phyloP scores from a whole-genome alignment of 2,113 vertebrate species.

The Edolisoma coerulescens region DNA sequence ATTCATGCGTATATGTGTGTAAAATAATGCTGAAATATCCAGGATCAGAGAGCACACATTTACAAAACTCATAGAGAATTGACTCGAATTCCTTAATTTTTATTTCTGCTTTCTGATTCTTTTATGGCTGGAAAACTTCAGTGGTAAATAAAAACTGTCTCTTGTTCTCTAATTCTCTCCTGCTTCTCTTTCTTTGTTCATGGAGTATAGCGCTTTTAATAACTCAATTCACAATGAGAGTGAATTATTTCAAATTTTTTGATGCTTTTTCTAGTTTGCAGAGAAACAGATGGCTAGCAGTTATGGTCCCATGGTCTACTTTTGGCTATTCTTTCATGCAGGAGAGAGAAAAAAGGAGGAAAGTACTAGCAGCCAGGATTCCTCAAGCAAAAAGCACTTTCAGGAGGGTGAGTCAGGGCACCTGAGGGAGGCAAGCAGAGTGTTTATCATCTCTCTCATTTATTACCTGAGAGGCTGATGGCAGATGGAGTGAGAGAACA shows the following conservation, averaged over 20 bases:
- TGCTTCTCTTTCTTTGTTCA: not conserved
- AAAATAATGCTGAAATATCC: not conserved
- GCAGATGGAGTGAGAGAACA: conserved; percentile 45
- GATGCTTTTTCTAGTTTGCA: not conserved
- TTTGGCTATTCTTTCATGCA: conserved; percentile 27
- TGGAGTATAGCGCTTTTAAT: not conserved
- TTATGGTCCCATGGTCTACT: not conserved
- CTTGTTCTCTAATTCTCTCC: not conserved
- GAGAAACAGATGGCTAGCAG: conserved; percentile 50
- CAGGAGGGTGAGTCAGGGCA: conserved; percentile 39
- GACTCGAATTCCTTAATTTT: not conserved
- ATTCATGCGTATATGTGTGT: not conserved
- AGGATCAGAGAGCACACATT: accelerated
- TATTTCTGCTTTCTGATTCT: not conserved
- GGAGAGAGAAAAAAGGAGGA: conserved; percentile 14
- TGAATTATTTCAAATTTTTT: not conserved
- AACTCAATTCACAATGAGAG: not conserved
- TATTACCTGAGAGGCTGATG: conserved; percentile 48
- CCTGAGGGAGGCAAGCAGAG: conserved; percentile 27
- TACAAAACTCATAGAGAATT: not conserved
- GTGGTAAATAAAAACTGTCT: not conserved
- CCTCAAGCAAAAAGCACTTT: conserved; percentile 20
- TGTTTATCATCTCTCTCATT: conserved; percentile 24
- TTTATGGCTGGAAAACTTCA: not conserved
- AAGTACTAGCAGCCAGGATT: not conserved